A percentile compares a stretch with the other conserved stretches of the same genome.
These are phyloP conservation scores for Caenorhabditis sinica DNA, from an alignment of 2,888 invertebrate genomes.

Conservation along the genomic window DNA sequence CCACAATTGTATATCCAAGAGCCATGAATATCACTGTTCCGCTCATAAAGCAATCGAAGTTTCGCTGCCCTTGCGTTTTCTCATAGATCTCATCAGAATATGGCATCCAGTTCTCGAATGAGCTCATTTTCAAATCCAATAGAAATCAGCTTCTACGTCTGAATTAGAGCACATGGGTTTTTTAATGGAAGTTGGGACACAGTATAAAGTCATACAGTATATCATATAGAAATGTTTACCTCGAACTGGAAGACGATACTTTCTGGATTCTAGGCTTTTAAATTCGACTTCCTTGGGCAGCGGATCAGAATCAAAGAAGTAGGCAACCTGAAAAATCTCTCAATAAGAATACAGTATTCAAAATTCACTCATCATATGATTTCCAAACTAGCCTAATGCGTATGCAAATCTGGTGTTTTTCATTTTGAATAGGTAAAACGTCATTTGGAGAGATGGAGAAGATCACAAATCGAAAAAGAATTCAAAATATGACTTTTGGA, in stretches of 20 bases:
- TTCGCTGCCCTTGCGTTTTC: constrained; percentile 1
- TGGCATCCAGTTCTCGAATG: not conserved
- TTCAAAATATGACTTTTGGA: not conserved
- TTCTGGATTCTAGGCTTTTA: not conserved
- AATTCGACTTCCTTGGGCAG: no score
- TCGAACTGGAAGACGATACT: not conserved
- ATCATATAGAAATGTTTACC: not conserved
- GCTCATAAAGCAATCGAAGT: constrained; percentile 12
- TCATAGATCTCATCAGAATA: not conserved
- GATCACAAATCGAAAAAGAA: no score
- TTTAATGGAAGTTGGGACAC: not conserved
- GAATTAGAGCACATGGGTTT: not conserved
- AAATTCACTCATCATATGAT: no score
- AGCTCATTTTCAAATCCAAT: not conserved
- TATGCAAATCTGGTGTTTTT: not conserved
- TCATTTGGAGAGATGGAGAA: no score
- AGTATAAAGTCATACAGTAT: no score
- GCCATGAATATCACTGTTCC: constrained; percentile 8
- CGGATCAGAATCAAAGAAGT: not conserved
- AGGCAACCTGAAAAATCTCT: not conserved
- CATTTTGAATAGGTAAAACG: no score
- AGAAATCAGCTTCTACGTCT: not conserved
- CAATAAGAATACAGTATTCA: no score
- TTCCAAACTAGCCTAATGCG: not conserved
- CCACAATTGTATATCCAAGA: not conserved